Evolutionary conservation across 2,113 vertebrate genomes (phyloP).

Genomic region (Anolis sagrei): DNA sequence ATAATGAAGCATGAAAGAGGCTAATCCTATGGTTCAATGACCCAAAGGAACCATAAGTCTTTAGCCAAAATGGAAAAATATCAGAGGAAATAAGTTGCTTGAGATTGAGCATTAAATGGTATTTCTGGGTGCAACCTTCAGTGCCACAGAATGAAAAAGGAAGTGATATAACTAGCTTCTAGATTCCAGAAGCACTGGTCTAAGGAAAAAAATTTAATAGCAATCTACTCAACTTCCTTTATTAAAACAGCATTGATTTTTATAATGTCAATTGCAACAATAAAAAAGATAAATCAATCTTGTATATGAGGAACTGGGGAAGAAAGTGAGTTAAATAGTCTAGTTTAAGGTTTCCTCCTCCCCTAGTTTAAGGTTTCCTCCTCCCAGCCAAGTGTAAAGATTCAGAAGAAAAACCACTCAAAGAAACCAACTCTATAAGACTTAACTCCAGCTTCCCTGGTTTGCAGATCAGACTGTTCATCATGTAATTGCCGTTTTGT

Average conservation of each 20-base stretch:
- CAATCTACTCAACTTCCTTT: slow-evolving; percentile 5
- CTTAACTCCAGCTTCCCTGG: neutral
- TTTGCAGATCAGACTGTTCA: neutral
- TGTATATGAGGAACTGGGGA: neutral
- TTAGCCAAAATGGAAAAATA: neutral
- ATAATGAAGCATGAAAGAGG: neutral
- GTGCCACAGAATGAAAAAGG: neutral
- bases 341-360: neutral
- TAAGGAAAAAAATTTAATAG: neutral
- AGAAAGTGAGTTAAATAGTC: neutral
- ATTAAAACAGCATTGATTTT: slow-evolving; percentile 34
- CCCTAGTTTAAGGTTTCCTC: neutral
- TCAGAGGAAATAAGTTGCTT: neutral
- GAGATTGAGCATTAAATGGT: neutral
- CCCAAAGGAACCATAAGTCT: neutral
- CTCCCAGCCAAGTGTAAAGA: neutral
- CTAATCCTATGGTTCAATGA: neutral
- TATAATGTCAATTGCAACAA: neutral
- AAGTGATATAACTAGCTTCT: neutral
- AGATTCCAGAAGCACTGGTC: neutral
- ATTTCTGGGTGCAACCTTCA: neutral
- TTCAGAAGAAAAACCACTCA: neutral
- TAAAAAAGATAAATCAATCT: neutral
- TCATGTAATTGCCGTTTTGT: neutral
- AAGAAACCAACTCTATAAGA: neutral